These are phyloP conservation scores for Dissostichus mawsoni DNA, from an alignment of 2,113 vertebrate genomes.

Conservation along the genomic window DNA sequence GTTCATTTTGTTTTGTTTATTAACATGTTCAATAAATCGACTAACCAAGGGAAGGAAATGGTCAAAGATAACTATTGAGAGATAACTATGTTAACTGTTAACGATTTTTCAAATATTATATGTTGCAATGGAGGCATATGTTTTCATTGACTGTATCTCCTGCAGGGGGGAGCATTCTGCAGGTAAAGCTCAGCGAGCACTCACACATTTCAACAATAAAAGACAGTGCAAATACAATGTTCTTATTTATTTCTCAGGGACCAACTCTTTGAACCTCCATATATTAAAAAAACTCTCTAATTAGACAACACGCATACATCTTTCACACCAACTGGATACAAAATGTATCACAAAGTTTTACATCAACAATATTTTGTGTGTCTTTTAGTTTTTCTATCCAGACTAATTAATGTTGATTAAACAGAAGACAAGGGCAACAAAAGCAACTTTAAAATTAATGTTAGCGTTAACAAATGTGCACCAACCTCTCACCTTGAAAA, in stretches of 20 bases:
- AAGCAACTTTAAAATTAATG: no score
- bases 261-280: neutral
- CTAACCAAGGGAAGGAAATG: no score
- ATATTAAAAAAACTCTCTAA: neutral
- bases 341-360: neutral
- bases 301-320: no score
- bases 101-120: neutral
- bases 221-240: no score
- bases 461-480: no score
- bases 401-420: neutral
- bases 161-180: slow-evolving; percentile 41
- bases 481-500: no score
- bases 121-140: neutral
- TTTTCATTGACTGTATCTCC: slow-evolving; percentile 9
- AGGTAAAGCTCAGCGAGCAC: slow-evolving; percentile 37
- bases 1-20: no score
- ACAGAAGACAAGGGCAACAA: neutral
- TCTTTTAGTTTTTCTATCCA: neutral
- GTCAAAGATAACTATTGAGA: slow-evolving; percentile 9
- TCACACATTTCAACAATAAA: neutral
- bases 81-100: neutral
- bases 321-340: neutral
- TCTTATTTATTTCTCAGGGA: slow-evolving; percentile 7
- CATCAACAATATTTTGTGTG: neutral
- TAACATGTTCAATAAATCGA: no score